phyloP scores from a whole-genome alignment of 2,113 vertebrate genomes.

The Synchiropus splendidus region DNA sequence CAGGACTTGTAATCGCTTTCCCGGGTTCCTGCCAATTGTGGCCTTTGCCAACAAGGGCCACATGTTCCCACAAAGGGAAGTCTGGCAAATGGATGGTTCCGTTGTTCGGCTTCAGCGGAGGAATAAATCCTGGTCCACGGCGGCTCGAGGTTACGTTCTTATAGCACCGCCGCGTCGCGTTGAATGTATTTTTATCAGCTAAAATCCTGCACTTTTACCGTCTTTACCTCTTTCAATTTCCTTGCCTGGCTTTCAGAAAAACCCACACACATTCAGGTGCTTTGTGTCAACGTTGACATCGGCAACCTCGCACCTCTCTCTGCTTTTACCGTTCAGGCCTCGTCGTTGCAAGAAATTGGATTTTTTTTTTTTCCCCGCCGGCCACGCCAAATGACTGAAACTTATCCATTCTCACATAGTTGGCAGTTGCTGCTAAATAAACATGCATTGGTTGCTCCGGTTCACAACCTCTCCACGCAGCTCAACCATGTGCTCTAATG shows the following conservation, averaged over 20 bases:
- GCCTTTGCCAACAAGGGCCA: conserved; percentile 66
- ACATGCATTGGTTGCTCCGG: conserved; percentile 54
- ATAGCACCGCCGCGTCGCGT: background rate
- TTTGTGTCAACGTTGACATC: conserved; percentile 23
- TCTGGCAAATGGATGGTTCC: conserved; percentile 44
- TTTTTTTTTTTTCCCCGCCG: background rate
- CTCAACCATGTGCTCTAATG: conserved; percentile 47
- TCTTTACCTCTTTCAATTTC: background rate
- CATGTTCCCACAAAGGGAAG: conserved; percentile 66
- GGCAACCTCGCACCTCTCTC: conserved; percentile 19
- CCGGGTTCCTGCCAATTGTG: conserved; percentile 79
- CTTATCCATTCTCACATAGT: conserved; percentile 26
- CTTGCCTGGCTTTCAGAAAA: background rate
- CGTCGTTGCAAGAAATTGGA: conserved; percentile 7
- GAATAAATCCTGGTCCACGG: too few relatives aligned
- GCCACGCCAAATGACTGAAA: conserved; percentile 32
- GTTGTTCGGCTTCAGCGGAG: background rate
- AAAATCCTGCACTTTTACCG: background rate
- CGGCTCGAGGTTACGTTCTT: background rate
- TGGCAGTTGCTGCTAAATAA: conserved; percentile 53
- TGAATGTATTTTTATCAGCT: too few relatives aligned
- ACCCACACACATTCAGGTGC: conserved; percentile 5
- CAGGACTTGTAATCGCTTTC: conserved; percentile 82
- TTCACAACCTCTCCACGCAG: conserved; percentile 53
- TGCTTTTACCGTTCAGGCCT: conserved; percentile 22